Base-by-base conservation (phyloP, 1,140 invertebrate species). In the Microplitis mediator region DNA sequence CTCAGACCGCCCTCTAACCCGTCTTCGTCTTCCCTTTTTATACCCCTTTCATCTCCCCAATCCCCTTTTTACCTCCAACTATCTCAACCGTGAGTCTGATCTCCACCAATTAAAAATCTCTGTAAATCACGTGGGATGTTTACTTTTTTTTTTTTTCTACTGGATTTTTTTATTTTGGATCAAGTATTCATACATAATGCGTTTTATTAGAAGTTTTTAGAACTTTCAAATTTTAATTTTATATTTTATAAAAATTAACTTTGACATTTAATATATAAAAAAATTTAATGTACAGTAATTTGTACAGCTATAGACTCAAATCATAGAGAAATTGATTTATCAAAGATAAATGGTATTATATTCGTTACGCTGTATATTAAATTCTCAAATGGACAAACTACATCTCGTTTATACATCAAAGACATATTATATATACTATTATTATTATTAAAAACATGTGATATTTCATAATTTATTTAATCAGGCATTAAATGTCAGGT, bases 51-150 rank as follows among this genome's bases (percentile, higher is more conserved):
- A 62, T 50, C 60, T 60, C 68, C 68, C 70, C 71, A 62, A 56
- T 32, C 65, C 39, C 62, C n/a, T 14, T 54, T 9, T 32, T 51
- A 73, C 75, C 65, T 65, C 60, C 72, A 52, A 75, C 74, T 72
- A 75, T 75, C 76, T 51, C 74, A 74, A 71, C 74, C 61, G 51
- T 23, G 31, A 73, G 64, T 69, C 73, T 69, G 67, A 76, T 80
- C 78, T 80, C 81, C 80, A 81, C 86, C 86, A 87, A 86, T 87
- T 86, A 86, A 87, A 87, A 86, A 76, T 80, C 80, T 73, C 81
- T 80, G 74, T 80, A 76, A 74, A 79, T 86, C 85, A 85, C 85
- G 85, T 85, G 85, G 79, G 51, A 61, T 74, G 34, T 69, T 72
- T 70, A 65, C 63, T 61, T 23, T 32, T 32, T 60, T 32, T 60